These are phyloP conservation scores for Megaceryle maxima DNA, from an alignment of 2,113 vertebrate species.

Conservation along the genomic window DNA sequence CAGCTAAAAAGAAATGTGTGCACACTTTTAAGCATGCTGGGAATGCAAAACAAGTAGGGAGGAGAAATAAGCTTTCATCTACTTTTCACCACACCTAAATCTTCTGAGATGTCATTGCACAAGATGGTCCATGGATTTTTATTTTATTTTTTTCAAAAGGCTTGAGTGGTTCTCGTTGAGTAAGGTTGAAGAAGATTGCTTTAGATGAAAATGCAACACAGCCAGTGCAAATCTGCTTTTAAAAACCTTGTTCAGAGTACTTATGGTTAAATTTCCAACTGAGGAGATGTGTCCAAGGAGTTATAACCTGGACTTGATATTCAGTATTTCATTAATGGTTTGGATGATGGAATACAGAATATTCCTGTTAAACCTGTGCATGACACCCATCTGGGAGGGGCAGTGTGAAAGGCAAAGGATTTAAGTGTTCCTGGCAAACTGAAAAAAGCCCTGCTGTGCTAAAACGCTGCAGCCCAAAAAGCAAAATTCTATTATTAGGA, in stretches of 20 bases:
- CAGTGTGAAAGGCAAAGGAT: background rate
- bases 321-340: background rate
- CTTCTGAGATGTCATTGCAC: background rate
- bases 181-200: background rate
- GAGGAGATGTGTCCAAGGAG: background rate
- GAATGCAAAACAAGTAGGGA: background rate
- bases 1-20: background rate
- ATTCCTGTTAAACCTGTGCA: constrained; percentile 12
- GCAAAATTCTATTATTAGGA: background rate
- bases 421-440: background rate
- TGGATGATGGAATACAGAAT: constrained; percentile 24
- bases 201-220: background rate
- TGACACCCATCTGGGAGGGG: background rate
- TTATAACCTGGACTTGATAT: background rate
- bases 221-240: background rate
- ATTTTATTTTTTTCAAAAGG: background rate
- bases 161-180: background rate
- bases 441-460: background rate
- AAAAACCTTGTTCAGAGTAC: background rate
- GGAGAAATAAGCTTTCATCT: background rate
- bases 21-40: background rate
- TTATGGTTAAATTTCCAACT: background rate
- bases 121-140: background rate
- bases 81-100: constrained; percentile 27
- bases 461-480: background rate